Percentiles rank a stretch among this genome's conserved stretches.
Evolutionary conservation across 2,797 vertebrate species (phyloP).

Genomic region (Sebastes kiyomatsui): DNA sequence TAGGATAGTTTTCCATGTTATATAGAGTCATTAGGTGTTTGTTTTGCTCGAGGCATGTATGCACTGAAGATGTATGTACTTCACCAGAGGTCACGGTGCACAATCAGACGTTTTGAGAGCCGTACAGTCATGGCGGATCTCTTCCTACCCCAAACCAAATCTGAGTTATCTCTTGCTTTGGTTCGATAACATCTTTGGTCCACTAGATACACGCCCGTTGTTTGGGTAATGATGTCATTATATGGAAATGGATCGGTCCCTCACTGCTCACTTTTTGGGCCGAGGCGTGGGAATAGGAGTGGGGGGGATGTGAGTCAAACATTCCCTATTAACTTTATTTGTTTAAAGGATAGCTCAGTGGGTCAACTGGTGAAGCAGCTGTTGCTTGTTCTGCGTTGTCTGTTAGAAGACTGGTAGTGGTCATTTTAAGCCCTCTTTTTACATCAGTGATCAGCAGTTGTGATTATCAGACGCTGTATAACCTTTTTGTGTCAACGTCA

Average conservation of each 20-base stretch:
- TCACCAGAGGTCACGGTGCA: background rate
- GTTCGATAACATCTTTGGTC: slow-evolving; percentile 69
- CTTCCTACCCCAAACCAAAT: background rate
- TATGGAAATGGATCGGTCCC: slow-evolving; percentile 59
- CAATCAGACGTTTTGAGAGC: background rate
- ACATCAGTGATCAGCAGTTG: slow-evolving; percentile 1
- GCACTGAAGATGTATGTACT: background rate
- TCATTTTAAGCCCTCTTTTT: background rate
- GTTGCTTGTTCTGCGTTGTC: background rate
- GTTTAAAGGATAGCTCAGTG: slow-evolving; percentile 9
- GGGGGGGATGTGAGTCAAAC: slow-evolving; percentile 62
- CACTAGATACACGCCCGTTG: slow-evolving; percentile 63
- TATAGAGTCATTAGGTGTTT: background rate
- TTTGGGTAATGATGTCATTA: slow-evolving; percentile 78
- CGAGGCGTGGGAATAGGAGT: slow-evolving; percentile 47
- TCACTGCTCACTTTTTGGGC: slow-evolving; percentile 37
- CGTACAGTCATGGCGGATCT: background rate
- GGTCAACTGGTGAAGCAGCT: slow-evolving; percentile 24
- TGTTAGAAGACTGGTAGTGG: background rate
- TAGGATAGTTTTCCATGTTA: slow-evolving; percentile 11
- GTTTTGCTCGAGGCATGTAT: background rate
- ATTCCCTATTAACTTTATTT: slow-evolving; percentile 42
- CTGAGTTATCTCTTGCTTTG: slow-evolving; percentile 35
- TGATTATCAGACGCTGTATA: slow-evolving; percentile 10
- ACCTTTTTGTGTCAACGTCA: too few species aligned